Evolutionary conservation across 2,113 vertebrate species (phyloP), one percentile per base, ranked within the genome.

Genomic region (Caloenas nicobarica): DNA sequence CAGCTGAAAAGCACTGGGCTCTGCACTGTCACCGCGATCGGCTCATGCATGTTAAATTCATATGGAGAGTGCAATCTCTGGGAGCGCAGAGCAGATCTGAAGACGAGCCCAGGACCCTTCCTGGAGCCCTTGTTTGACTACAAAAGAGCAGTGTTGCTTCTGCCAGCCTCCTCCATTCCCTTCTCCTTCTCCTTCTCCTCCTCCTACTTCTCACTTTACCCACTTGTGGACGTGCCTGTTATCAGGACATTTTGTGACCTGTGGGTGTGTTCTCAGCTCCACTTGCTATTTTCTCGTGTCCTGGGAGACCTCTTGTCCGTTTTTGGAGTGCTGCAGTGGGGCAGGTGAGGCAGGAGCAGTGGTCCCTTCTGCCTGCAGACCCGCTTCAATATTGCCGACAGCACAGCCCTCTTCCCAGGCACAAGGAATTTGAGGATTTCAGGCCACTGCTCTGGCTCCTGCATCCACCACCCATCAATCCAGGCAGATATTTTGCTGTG

Each of bases 1-100:
- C 94, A 96, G 78, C 54, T 33, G 50, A 87, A 86, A 93, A 81
- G 69, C 76, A 93, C 25, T 4, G 0, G 64, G 53, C 56, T 93
- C 56, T 70, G 60, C 53, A 23, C 71, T 69, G 65, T 87, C 93
- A 80, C 56, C 1, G 3, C 54, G 70, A 65, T 73, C 74, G 86
- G 71, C 71, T 62, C 1, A 0, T 2, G 13, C 74, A 10, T 24
- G 8, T 50, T 89, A 44, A 50, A 48, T 18, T 48, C 38, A 13
- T 33, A 31, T 1, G 21, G 38, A 88, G 44, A 79, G 34, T 2
- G 2, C 38, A 53, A 24, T 3, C 34, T 16, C 42, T 58, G 51
- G 46, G 68, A 81, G 76, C 56, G 57, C 36, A 51, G 25, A 42
- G 7, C 24, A 53, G 64, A 57, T 15, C 16, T 48, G 57, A 78